phyloP scores from a whole-genome alignment of 2,888 invertebrate species.

The Tuberolachnus salignus region DNA sequence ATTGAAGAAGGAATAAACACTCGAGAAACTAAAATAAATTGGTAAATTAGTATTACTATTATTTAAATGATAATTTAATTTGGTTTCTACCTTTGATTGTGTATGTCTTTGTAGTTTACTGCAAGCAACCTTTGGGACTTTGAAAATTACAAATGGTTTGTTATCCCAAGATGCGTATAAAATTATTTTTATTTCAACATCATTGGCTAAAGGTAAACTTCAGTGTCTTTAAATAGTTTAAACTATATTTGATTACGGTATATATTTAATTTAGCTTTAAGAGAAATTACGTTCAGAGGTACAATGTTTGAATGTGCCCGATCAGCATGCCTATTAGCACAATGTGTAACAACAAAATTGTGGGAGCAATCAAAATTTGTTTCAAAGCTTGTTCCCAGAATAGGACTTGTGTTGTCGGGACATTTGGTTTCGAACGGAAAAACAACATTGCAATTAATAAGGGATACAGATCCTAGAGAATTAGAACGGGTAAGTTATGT shows the following conservation, averaged over 20 bases:
- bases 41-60: constrained; percentile 64
- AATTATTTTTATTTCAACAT: constrained; percentile 72
- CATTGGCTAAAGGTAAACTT: constrained; percentile 73
- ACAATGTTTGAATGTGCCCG: constrained; percentile 66
- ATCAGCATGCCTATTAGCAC: constrained; percentile 69
- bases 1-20: constrained; percentile 75
- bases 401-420: constrained; percentile 71
- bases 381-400: constrained; percentile 73
- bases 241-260: not conserved
- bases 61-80: not conserved
- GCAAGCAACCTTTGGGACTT: constrained; percentile 75
- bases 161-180: constrained; percentile 73
- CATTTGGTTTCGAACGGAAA: constrained; percentile 72
- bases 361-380: constrained; percentile 79
- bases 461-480: constrained; percentile 74
- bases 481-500: constrained; percentile 69
- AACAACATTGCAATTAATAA: constrained; percentile 70
- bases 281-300: constrained; percentile 10
- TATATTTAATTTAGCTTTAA: constrained; percentile 31
- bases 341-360: constrained; percentile 72
- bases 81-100: not conserved
- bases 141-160: constrained; percentile 72
- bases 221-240: not conserved
- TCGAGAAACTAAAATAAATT: constrained; percentile 77
- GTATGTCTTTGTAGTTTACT: constrained; percentile 67